phyloP scores from a whole-genome alignment of 1,140 invertebrate species.

The Camponotus pennsylvanicus region DNA sequence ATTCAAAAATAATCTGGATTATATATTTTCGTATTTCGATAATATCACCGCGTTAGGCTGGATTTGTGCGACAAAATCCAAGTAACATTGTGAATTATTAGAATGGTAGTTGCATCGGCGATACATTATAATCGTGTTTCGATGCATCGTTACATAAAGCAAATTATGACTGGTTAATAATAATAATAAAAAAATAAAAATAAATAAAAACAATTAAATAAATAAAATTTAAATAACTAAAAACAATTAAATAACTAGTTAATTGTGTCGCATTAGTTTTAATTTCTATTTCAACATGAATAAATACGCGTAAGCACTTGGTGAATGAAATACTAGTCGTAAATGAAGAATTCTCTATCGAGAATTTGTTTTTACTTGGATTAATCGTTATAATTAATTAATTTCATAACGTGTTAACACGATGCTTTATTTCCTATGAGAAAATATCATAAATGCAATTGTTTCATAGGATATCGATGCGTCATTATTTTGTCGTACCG shows the following conservation, averaged over 20 bases:
- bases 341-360: neutral
- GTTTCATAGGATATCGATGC: neutral
- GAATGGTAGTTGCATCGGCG: neutral
- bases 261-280: neutral
- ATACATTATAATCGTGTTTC: neutral
- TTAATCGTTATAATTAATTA: slow-evolving; percentile 12
- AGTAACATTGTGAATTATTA: slow-evolving; percentile 14
- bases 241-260: no score
- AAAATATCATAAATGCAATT: neutral
- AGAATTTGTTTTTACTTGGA: neutral
- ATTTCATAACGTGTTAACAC: neutral
- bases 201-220: no score
- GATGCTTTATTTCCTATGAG: neutral
- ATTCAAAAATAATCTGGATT: slow-evolving; percentile 31
- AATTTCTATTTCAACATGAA: neutral
- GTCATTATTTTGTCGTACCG: slow-evolving; percentile 8
- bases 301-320: neutral
- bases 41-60: slow-evolving; percentile 9
- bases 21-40: neutral
- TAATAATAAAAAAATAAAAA: neutral
- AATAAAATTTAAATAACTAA: no score
- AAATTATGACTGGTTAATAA: slow-evolving; percentile 44
- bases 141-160: neutral
- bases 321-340: neutral
- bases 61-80: no score